These are phyloP conservation scores for Torymus tubicola DNA, from an alignment of 2,888 invertebrate genomes.

Conservation along the genomic window DNA sequence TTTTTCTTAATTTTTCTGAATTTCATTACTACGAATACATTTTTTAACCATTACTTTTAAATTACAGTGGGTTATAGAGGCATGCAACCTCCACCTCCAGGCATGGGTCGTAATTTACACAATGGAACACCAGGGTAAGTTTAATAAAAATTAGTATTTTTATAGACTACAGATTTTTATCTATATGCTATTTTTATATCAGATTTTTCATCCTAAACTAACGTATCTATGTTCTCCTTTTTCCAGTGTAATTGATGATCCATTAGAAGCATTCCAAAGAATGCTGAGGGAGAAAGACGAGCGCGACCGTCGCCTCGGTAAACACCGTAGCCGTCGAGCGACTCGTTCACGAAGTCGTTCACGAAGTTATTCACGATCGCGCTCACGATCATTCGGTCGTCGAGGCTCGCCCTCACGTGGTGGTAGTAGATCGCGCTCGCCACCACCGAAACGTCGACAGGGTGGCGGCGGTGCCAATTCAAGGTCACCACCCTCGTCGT, in stretches of 20 bases:
- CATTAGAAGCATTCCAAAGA: constrained; percentile 90
- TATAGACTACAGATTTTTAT: too few relatives aligned
- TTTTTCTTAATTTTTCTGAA: too few relatives aligned
- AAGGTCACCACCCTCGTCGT: constrained; percentile 71
- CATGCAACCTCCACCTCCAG: constrained; percentile 80
- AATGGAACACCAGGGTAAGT: constrained; percentile 79
- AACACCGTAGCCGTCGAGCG: constrained; percentile 79
- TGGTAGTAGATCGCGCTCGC: constrained; percentile 74
- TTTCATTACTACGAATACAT: too few relatives aligned
- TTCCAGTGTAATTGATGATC: constrained; percentile 87
- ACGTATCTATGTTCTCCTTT: constrained; percentile 41
- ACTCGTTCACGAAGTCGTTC: constrained; percentile 75
- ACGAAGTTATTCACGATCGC: constrained; percentile 77
- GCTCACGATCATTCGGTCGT: constrained; percentile 69
- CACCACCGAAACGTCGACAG: constrained; percentile 70
- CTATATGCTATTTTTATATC: too few relatives aligned
- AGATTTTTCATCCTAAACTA: too few relatives aligned
- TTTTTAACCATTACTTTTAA: background rate
- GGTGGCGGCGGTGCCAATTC: constrained; percentile 58
- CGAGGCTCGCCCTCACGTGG: constrained; percentile 33
- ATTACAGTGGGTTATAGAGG: constrained; percentile 70
- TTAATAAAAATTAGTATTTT: background rate
- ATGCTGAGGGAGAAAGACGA: constrained; percentile 91
- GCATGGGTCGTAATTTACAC: constrained; percentile 77
- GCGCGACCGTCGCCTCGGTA: constrained; percentile 81